These are phyloP conservation scores for Drosophila truncata DNA, from an alignment of 1,140 invertebrate genomes.

Conservation along the genomic window DNA sequence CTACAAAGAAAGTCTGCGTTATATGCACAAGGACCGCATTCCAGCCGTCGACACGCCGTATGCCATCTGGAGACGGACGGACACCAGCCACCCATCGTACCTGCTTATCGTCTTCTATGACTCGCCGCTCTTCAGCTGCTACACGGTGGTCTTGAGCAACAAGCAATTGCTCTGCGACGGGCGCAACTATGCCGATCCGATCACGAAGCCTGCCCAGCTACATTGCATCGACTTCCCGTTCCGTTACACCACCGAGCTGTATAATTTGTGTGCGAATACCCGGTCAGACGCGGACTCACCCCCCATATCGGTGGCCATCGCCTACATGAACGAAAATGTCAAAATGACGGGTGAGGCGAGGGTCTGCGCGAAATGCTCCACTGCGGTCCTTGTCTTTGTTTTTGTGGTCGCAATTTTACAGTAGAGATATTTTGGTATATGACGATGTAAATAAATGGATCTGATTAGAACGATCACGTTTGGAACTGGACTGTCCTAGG, in stretches of 20 bases:
- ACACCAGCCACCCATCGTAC: slow-evolving; percentile 34
- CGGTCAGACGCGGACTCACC: neutral
- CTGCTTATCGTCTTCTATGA: slow-evolving; percentile 66
- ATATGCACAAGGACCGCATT: slow-evolving; percentile 61
- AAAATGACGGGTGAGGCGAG: neutral
- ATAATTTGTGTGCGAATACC: slow-evolving; percentile 24
- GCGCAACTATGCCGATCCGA: slow-evolving; percentile 31
- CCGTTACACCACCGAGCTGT: slow-evolving; percentile 47
- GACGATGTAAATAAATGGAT: slow-evolving; percentile 44
- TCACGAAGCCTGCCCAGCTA: slow-evolving; percentile 9
- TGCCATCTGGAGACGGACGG: slow-evolving; percentile 58
- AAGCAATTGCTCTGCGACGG: slow-evolving; percentile 60
- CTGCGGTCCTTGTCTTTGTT: slow-evolving; percentile 8
- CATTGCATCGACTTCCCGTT: slow-evolving; percentile 64
- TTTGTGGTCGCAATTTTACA: slow-evolving; percentile 9
- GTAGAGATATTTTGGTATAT: slow-evolving; percentile 36
- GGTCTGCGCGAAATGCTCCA: neutral
- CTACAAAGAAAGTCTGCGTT: slow-evolving; percentile 35
- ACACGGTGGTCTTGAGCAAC: slow-evolving; percentile 40
- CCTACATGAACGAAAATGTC: slow-evolving; percentile 36
- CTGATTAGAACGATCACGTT: neutral
- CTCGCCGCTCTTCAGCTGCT: slow-evolving; percentile 55
- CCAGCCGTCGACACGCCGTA: slow-evolving; percentile 55
- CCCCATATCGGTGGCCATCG: slow-evolving; percentile 29
- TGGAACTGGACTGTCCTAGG: neutral